Percentiles rank a stretch among this genome's conserved stretches.
phyloP scores from a whole-genome alignment of 2,113 vertebrate genomes.

The Petaurus breviceps region DNA sequence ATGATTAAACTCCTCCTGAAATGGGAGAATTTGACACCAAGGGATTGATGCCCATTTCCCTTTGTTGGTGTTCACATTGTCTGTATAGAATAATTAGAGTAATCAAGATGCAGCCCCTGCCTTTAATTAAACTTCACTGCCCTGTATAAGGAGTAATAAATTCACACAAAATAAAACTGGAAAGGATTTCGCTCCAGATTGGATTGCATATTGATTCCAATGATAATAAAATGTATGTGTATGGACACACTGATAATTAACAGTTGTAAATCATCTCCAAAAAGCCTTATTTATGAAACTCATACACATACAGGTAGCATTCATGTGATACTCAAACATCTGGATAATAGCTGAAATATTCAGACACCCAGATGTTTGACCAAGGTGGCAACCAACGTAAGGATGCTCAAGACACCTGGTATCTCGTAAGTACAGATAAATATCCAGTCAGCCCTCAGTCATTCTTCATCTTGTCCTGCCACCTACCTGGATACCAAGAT shows the following conservation, averaged over 20 bases:
- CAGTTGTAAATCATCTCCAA: conserved; percentile 63
- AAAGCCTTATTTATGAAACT: conserved; percentile 19
- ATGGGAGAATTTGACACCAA: neutral
- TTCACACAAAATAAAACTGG: conserved; percentile 75
- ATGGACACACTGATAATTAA: conserved; percentile 65
- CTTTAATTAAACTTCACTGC: conserved; percentile 79
- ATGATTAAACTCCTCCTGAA: conserved; percentile 12
- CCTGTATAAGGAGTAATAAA: conserved; percentile 61
- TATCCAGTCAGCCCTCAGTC: neutral
- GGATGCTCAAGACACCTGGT: neutral
- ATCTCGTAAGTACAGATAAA: neutral
- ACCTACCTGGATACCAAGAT: neutral
- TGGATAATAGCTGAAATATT: neutral
- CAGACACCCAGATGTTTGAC: neutral
- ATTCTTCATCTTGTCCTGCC: neutral
- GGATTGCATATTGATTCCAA: conserved; percentile 72
- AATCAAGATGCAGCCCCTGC: conserved; percentile 76
- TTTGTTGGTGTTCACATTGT: neutral
- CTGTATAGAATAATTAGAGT: conserved; percentile 67
- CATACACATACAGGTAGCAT: neutral
- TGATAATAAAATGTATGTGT: conserved; percentile 65
- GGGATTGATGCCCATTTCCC: conserved; percentile 36
- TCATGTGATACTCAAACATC: conserved; percentile 13
- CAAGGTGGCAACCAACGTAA: neutral
- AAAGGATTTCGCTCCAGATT: conserved; percentile 66